Conservation (phyloP, 2,113 vertebrate species). For the Sapajus apella region DNA sequence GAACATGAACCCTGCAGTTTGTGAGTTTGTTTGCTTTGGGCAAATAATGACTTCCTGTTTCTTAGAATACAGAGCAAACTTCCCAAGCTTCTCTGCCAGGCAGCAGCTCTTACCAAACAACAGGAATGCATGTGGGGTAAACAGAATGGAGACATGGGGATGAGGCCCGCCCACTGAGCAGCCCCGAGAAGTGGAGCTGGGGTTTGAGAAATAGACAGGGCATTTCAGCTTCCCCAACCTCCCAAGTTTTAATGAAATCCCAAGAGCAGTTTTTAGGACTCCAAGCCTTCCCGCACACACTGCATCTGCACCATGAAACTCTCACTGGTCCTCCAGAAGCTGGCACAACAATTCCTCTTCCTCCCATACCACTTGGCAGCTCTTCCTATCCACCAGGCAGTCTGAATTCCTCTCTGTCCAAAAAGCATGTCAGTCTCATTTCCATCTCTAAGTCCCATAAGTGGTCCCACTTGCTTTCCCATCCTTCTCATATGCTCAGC, state of each 20-base stretch:
- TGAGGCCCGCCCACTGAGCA: neutral
- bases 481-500: neutral
- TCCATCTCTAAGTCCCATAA: neutral
- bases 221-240: neutral
- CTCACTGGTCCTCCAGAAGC: neutral
- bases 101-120: conserved; percentile 44
- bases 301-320: neutral
- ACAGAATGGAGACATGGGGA: neutral
- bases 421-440: neutral
- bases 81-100: conserved; percentile 69
- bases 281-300: neutral
- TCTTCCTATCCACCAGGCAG: neutral
- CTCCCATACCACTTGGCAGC: neutral
- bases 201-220: neutral
- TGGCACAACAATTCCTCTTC: neutral
- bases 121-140: conserved; percentile 67
- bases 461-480: neutral
- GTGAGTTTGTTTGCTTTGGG: conserved; percentile 79
- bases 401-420: neutral
- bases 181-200: neutral
- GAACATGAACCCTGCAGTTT: conserved; percentile 72
- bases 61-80: conserved; percentile 75
- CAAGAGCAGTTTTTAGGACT: neutral
- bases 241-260: neutral
- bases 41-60: conserved; percentile 80